Percentiles rank a stretch among this genome's conserved stretches.
These are phyloP conservation scores for Dexiosoma caninum DNA, from an alignment of 2,888 invertebrate genomes.

Conservation along the genomic window DNA sequence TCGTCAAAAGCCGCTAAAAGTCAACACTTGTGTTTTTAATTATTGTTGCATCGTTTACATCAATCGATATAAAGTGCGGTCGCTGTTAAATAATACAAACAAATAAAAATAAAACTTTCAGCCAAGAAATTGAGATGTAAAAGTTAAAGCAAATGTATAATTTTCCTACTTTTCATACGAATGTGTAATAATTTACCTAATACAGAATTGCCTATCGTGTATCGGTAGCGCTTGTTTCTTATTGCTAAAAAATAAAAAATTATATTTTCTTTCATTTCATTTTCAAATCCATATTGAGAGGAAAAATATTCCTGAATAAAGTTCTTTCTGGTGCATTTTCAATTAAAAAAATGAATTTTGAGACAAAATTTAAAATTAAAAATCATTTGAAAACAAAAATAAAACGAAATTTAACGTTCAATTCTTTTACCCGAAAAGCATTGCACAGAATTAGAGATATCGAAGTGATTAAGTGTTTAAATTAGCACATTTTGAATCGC, in stretches of 20 bases:
- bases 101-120: slow-evolving; percentile 25
- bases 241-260: slow-evolving; percentile 43
- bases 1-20: slow-evolving; percentile 23
- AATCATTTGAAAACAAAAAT: no score
- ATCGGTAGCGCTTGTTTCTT: slow-evolving; percentile 68
- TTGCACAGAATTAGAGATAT: no score
- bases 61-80: slow-evolving; percentile 25
- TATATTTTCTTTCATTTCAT: slow-evolving; percentile 55
- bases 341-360: slow-evolving; percentile 48
- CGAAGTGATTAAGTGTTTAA: no score
- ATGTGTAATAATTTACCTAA: slow-evolving; percentile 72
- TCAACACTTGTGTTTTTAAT: slow-evolving; percentile 31
- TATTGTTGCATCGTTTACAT: background rate
- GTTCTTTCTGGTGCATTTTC: slow-evolving; percentile 65
- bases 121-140: slow-evolving; percentile 48
- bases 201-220: slow-evolving; percentile 75
- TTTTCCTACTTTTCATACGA: background rate
- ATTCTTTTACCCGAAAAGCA: no score
- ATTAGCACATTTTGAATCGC: no score
- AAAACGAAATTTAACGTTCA: background rate
- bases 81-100: background rate
- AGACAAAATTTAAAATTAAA: no score
- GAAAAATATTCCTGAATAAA: slow-evolving; percentile 8
- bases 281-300: slow-evolving; percentile 48
- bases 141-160: background rate